Evolutionary conservation across 2,888 invertebrate genomes (phyloP).

Genomic region (Perizoma affinitatum): DNA sequence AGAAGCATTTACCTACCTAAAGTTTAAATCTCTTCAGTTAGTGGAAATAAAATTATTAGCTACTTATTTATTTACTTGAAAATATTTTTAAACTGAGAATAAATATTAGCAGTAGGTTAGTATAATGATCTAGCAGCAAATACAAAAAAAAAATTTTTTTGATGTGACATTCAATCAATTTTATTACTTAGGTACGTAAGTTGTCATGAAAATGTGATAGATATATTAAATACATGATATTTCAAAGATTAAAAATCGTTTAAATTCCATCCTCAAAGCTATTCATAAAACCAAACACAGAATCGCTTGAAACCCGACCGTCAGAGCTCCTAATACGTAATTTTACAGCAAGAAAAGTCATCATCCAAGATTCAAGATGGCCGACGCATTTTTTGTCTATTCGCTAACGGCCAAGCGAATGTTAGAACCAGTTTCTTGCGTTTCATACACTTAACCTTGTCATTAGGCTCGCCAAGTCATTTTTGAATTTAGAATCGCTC

Average conservation of each 20-base stretch:
- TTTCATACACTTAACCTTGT: slow-evolving; percentile 73
- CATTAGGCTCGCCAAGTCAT: slow-evolving; percentile 71
- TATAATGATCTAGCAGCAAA: background rate
- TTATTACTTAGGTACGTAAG: too few species aligned
- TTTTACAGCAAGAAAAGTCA: slow-evolving; percentile 62
- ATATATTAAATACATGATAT: too few species aligned
- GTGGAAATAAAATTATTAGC: too few species aligned
- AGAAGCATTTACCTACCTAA: too few species aligned
- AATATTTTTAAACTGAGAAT: too few species aligned
- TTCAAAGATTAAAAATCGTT: too few species aligned
- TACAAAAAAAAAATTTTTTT: too few species aligned
- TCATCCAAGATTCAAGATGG: slow-evolving; percentile 64
- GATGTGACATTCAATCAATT: too few species aligned
- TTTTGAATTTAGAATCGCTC: slow-evolving; percentile 56
- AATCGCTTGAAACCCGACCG: slow-evolving; percentile 16
- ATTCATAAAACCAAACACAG: slow-evolving; percentile 8
- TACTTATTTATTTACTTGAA: too few species aligned
- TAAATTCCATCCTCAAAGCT: background rate
- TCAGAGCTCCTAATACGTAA: slow-evolving; percentile 41
- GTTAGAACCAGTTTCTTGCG: slow-evolving; percentile 69
- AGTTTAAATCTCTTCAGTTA: too few species aligned
- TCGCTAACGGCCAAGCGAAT: slow-evolving; percentile 63
- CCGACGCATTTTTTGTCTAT: slow-evolving; percentile 67
- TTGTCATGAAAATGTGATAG: too few species aligned
- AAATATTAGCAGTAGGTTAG: too few species aligned